Evolutionary conservation across 2,797 vertebrate species (phyloP), one percentile per base, ranked within the genome.

Genomic region (Propithecus deckenii): DNA sequence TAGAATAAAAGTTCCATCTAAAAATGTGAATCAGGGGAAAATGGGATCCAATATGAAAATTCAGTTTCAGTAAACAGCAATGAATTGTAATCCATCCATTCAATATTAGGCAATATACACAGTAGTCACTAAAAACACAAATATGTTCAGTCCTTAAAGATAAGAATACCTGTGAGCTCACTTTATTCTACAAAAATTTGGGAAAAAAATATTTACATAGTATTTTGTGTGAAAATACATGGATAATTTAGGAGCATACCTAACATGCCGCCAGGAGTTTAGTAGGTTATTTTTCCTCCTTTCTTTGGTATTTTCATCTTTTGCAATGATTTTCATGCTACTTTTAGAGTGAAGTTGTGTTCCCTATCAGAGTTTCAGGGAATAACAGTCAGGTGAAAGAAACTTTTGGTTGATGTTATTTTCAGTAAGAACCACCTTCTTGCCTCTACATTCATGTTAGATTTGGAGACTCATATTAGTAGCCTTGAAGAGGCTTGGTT

Each of bases 201-300:
- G 35, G 55, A 81, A 92, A 86, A 61, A 94, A 86, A 90, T 88
- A 96, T 55, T 57, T 46, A 88, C 8, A 78, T 61, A 55, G 15
- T 55, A 90, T 43, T 88, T 88, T 75, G 71, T 52, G 6, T 80
- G 61, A 87, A 93, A 79, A 85, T 52, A 71, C 11, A 32, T 41
- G 7, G 3, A 22, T 74, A 96, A 89, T 69, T 74, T 32, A 63
- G 14, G 18, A 92, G 17, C 67, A 61, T 69, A 86, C 8, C 13
- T 52, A 90, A 75, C 12, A 30, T 2, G 28, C 3, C 81, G 7
- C 32, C 15, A 71, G 48, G 12, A 96, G 72, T 78, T 79, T 72
- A 35, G 14, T 43, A 65, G 7, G 32, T 69, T 81, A 38, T 85
- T 84, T 85, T 59, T n/a, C 11, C 8, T 76, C 22, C 46, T 95